phyloP scores from a whole-genome alignment of 2,113 vertebrate species.

The Cacatua alba region DNA sequence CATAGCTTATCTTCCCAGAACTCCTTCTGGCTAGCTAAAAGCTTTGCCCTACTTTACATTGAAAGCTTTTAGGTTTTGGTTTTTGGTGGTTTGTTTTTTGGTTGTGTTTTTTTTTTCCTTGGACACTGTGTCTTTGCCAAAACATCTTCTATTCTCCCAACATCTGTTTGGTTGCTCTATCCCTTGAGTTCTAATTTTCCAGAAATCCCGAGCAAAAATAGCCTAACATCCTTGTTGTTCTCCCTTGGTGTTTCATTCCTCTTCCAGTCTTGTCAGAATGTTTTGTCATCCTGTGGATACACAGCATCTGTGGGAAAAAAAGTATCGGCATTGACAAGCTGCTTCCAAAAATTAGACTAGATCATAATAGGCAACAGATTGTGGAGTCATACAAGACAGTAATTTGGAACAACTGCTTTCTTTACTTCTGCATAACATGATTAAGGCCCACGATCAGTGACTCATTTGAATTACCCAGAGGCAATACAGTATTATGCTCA shows the following conservation, averaged over 20 bases:
- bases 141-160: background rate
- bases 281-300: background rate
- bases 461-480: conserved; percentile 19
- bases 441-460: background rate
- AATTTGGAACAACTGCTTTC: background rate
- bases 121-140: background rate
- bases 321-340: background rate
- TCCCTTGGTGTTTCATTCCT: background rate
- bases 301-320: background rate
- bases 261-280: background rate
- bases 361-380: conserved; percentile 21
- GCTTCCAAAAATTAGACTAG: background rate
- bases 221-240: background rate
- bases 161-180: background rate
- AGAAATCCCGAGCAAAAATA: background rate
- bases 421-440: background rate
- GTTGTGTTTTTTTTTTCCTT: background rate
- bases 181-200: background rate
- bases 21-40: background rate
- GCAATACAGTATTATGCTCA: background rate
- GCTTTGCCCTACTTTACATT: background rate
- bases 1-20: background rate
- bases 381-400: background rate
- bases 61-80: background rate
- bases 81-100: background rate